Base-by-base conservation (phyloP, 2,113 vertebrate species). In the Cathartes aura region DNA sequence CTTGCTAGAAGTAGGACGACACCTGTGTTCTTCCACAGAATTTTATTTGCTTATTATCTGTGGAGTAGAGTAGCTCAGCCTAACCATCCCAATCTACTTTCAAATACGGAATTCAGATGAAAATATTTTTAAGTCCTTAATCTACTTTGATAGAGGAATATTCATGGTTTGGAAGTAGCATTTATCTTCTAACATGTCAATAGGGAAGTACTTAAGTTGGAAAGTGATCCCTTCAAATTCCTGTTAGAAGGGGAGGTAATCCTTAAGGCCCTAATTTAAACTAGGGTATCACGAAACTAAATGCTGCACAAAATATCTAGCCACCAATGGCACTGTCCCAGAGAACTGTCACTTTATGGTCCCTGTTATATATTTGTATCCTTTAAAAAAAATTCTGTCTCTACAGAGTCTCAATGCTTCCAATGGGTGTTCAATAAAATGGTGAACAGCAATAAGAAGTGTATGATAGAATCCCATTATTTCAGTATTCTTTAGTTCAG, bases 121-220 rank as follows among this genome's bases (percentile, higher is more conserved):
- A 96, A 94, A 89, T 4, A 63, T 45, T 83, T 90, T 76, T 11
- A 82, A 88, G 2, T 47, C 50, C 12, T 76, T 92, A 91, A 74
- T 91, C 81, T 95, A 15, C 53, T 90, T 86, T 90, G 50, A 90
- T 38, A 73, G 71, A 42, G 14, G 15, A 86, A 73, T 76, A 66
- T 75, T 82, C 19, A 62, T 1, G 5, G 8, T 76, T 90, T 86
- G 21, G 38, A 79, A 90, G n/a, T 24, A 80, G 3, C 7, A 34
- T 88, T 72, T 85, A 34, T 55, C 26, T 90, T 82, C 47, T 75
- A 43, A 85, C 11, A 32, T 60, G 34, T 92, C 40, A 47, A 29
- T 59, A 74, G 6, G 10, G 17, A 91, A 64, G 14, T 47, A 45
- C 7, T 86, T 60, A 58, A 0, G 0, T 20, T 76, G 22, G 11